Evolutionary conservation across 2,797 vertebrate genomes (phyloP), one percentile per base, ranked within the genome.

Genomic region (Hydrolagus colliei): DNA sequence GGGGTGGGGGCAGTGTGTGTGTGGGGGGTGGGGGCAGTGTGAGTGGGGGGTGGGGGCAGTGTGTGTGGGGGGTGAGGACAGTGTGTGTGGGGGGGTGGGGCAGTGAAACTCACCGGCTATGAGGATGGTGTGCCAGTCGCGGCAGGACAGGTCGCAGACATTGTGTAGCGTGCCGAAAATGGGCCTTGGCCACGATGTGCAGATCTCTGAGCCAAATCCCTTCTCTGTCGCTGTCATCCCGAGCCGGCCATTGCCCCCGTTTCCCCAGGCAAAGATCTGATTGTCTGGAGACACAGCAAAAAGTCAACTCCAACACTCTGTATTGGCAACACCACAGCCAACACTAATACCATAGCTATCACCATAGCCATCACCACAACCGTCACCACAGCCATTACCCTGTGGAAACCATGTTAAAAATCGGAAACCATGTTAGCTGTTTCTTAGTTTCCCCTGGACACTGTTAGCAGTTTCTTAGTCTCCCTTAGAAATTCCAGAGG

Each of bases 251-350:
- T 99, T 99, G 73, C 97, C 98, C 0, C 97, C 97, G 0, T 99
- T 99, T 87, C 98, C 98, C 98, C 98, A 99, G 4, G 97, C 98
- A 91, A 99, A 99, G 86, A 99, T 98, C 87, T 99, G 98, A 92
- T 98, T 98, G 93, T 99, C 98, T 99, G 91, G 85, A 85, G 20
- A 62, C 20, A 77, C 68, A 41, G 62, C 52, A 22, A 10, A 61
- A 14, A 78, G 73, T 5, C 41, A 52, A 52, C 41, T 3, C 2
- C 41, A 52, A 52, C 41, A 52, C 2, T 6, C 41, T 52, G 41
- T 6, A 52, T 52, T 52, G 41, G 6, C 6, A 52, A 27, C n/a
- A 16, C 7, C 16, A 76, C 10, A 10, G 16, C 27, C 74, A 76
- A 20, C 74, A 76, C 2, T 5, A 16, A 4, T 3, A 1, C 41